phyloP scores from a whole-genome alignment of 2,797 vertebrate genomes.

The Centroberyx gerrardi region DNA sequence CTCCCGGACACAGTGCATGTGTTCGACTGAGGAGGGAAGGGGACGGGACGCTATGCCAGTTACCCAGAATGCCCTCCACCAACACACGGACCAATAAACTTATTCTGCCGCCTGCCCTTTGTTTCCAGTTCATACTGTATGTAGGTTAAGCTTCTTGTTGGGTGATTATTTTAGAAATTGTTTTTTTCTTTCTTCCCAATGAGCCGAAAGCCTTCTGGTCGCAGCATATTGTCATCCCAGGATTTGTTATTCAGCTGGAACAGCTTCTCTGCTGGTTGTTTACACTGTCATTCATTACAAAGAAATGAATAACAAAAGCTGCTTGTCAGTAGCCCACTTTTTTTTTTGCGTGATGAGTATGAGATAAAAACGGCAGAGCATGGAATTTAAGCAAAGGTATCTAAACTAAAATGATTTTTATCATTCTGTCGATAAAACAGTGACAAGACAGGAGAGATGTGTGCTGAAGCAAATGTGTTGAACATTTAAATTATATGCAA shows the following conservation, averaged over 20 bases:
- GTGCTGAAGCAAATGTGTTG: too few relatives aligned
- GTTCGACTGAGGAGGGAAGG: constrained; percentile 26
- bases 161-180: constrained; percentile 61
- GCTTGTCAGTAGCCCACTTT: not conserved
- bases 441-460: too few relatives aligned
- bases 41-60: constrained; percentile 27
- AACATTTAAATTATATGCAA: too few relatives aligned
- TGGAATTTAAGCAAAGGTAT: not conserved
- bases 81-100: constrained; percentile 40
- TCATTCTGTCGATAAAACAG: too few relatives aligned
- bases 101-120: constrained; percentile 52
- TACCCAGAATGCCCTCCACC: constrained; percentile 33
- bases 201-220: constrained; percentile 34
- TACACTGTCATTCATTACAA: not conserved
- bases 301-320: not conserved
- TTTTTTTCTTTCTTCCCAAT: constrained; percentile 31
- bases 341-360: not conserved
- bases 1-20: constrained; percentile 12
- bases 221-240: not conserved
- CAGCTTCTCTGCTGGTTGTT: constrained; percentile 16
- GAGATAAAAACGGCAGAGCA: not conserved
- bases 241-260: constrained; percentile 28
- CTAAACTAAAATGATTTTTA: too few relatives aligned
- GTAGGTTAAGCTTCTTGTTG: constrained; percentile 74
- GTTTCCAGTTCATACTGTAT: constrained; percentile 55